Conservation (phyloP, 2,888 invertebrate genomes). For the Epiblema foenella region DNA sequence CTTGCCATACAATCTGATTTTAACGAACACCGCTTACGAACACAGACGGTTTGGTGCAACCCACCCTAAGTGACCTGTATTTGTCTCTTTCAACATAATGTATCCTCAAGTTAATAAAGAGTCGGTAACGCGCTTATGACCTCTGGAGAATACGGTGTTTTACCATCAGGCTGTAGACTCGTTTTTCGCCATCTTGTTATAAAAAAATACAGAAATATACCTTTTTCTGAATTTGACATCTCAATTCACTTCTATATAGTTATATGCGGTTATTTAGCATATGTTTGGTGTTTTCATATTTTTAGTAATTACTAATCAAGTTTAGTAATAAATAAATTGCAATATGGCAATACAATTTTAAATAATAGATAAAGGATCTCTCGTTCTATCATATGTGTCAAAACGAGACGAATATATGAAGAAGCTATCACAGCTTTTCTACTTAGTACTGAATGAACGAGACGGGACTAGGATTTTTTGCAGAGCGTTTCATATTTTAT, state of each 20-base stretch:
- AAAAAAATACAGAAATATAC: too few relatives aligned
- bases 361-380: neutral
- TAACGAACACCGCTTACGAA: too few relatives aligned
- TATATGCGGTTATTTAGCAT: conserved; percentile 15
- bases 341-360: neutral
- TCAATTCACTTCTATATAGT: conserved; percentile 14
- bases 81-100: neutral
- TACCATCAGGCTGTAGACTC: neutral
- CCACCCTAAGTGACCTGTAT: too few relatives aligned
- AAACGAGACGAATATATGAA: neutral
- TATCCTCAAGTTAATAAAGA: neutral
- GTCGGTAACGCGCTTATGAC: neutral
- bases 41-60: too few relatives aligned
- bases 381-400: neutral
- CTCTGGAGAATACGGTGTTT: neutral
- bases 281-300: conserved; percentile 28
- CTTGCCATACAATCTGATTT: too few relatives aligned
- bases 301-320: conserved; percentile 5
- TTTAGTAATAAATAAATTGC: conserved; percentile 22
- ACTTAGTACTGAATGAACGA: neutral
- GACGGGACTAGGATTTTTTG: neutral
- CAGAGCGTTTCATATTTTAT: conserved; percentile 10
- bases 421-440: neutral
- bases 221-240: neutral
- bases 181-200: neutral